A percentile compares a stretch with the other conserved stretches of the same genome.
Evolutionary conservation across 2,888 invertebrate species (phyloP).

Genomic region (Habrosyne pyritoides): DNA sequence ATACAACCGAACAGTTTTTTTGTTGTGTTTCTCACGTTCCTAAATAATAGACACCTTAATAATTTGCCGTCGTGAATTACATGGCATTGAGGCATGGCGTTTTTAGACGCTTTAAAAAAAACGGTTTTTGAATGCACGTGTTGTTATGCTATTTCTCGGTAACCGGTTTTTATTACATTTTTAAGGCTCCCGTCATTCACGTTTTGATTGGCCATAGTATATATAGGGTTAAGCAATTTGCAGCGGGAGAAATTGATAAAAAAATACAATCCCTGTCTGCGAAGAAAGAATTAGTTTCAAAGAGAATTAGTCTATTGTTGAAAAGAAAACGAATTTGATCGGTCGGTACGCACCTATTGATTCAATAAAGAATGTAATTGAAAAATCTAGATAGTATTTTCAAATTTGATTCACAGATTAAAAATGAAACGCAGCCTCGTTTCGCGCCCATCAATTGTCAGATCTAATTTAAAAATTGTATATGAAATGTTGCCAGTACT

Average conservation of each 20-base stretch:
- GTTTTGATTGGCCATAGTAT: neutral
- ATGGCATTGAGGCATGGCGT: conserved; percentile 35
- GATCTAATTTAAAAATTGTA: conserved; percentile 14
- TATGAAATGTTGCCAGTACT: conserved; percentile 8
- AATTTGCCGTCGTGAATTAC: conserved; percentile 41
- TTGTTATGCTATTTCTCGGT: neutral
- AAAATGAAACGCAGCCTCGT: conserved; percentile 14
- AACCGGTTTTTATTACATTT: conserved; percentile 3
- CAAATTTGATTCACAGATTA: conserved; percentile 5
- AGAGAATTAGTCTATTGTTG: neutral
- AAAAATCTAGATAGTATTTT: conserved; percentile 6
- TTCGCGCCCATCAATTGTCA: conserved; percentile 12
- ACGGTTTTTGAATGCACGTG: conserved; percentile 7
- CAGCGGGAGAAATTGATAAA: neutral
- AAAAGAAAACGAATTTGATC: neutral
- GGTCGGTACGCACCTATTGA: neutral
- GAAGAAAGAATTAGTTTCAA: neutral
- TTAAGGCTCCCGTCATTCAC: neutral
- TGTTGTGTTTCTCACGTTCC: conserved; percentile 30
- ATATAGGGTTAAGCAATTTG: neutral
- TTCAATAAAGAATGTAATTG: conserved; percentile 3
- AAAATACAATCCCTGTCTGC: neutral
- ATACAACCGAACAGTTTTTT: neutral
- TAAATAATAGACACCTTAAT: conserved; percentile 34
- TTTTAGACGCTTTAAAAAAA: conserved; percentile 21